A percentile compares a stretch with the other conserved stretches of the same genome.
phyloP scores from a whole-genome alignment of 2,113 vertebrate genomes.

The Rhinoptilus africanus region DNA sequence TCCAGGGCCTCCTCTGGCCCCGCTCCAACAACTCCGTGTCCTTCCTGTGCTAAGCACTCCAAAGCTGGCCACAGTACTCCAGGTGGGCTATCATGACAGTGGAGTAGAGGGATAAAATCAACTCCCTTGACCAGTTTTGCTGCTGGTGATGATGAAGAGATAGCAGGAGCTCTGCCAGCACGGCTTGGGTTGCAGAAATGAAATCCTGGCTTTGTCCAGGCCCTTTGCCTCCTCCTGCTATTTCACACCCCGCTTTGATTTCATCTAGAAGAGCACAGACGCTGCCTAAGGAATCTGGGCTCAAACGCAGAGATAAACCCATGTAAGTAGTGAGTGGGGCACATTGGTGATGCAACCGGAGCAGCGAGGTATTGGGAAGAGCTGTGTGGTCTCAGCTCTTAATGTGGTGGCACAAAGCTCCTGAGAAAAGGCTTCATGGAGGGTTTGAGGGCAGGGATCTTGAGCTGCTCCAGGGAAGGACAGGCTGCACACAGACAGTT shows the following conservation, averaged over 20 bases:
- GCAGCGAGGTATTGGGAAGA: neutral
- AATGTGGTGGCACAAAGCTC: neutral
- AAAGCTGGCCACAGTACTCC: too few species aligned
- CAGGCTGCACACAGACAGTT: neutral
- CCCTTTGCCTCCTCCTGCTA: neutral
- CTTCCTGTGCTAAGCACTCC: too few species aligned
- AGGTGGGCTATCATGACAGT: too few species aligned
- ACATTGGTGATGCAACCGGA: accelerated
- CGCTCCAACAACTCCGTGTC: too few species aligned
- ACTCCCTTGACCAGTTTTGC: too few species aligned
- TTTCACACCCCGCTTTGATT: neutral
- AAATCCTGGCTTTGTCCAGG: neutral
- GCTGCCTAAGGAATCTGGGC: neutral
- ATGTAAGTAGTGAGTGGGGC: neutral
- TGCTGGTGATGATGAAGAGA: neutral
- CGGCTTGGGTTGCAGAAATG: neutral
- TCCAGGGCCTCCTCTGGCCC: too few species aligned
- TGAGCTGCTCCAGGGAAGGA: neutral
- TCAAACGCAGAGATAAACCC: neutral
- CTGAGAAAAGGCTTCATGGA: neutral
- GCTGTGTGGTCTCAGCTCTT: neutral
- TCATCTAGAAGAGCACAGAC: neutral
- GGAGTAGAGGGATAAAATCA: too few species aligned
- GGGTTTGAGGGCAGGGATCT: neutral
- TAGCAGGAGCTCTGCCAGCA: neutral